phyloP scores from a whole-genome alignment of 1,140 invertebrate genomes.

The Gonatopus flavifemur region DNA sequence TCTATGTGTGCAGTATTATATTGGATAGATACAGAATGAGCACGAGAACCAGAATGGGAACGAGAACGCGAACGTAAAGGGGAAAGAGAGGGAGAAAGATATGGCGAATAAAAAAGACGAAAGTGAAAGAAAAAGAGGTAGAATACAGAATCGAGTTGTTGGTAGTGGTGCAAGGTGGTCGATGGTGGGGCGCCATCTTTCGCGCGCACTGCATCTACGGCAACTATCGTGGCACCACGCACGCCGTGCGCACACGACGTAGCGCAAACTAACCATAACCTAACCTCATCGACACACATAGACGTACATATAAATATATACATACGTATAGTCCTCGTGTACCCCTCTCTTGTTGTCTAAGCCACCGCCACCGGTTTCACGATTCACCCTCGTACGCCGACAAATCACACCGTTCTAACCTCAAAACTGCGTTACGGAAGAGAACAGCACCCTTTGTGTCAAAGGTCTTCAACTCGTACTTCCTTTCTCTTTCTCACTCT shows the following conservation, averaged over 20 bases:
- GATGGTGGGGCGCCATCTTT: conserved; percentile 17
- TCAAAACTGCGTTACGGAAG: conserved; percentile 2
- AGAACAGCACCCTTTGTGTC: not conserved
- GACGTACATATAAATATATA: too few relatives aligned
- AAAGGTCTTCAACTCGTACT: too few relatives aligned
- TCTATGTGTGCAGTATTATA: too few relatives aligned
- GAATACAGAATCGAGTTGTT: conserved; percentile 4
- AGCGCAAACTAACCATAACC: conserved; percentile 7
- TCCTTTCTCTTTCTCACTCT: too few relatives aligned
- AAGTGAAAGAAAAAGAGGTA: conserved; percentile 4
- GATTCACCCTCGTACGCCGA: not conserved
- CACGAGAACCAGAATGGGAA: not conserved
- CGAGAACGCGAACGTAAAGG: too few relatives aligned
- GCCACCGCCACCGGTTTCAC: not conserved
- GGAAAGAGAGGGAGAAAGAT: not conserved
- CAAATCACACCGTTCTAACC: conserved; percentile 11
- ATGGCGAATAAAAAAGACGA: not conserved
- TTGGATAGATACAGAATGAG: too few relatives aligned
- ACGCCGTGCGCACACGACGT: conserved; percentile 20
- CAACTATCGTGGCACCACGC: conserved; percentile 40
- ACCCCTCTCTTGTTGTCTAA: not conserved
- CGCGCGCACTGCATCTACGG: conserved; percentile 37
- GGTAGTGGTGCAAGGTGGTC: conserved; percentile 8
- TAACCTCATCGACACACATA: conserved; percentile 3
- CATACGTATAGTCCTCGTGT: too few relatives aligned